Conservation (phyloP, 2,113 vertebrate species). For the Elgaria multicarinata region DNA sequence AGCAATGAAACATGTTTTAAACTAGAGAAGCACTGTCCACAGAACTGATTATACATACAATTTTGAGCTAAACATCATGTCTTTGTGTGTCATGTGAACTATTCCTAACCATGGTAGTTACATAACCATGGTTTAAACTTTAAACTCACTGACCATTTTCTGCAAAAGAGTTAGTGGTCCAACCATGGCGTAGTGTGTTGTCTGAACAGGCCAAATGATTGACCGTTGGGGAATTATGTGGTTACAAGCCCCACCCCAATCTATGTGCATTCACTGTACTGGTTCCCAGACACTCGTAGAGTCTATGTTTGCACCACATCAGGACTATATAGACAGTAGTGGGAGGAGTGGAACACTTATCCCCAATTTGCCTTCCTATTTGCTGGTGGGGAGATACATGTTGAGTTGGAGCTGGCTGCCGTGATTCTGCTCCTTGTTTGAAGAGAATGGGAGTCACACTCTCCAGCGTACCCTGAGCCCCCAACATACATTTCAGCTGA, state of each 20-base stretch:
- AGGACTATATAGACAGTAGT: neutral
- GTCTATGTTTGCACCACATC: neutral
- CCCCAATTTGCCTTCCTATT: neutral
- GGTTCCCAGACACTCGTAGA: neutral
- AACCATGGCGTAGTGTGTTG: too few species aligned
- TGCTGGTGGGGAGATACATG: neutral
- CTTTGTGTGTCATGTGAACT: too few species aligned
- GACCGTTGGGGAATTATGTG: neutral
- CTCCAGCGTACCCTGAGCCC: neutral
- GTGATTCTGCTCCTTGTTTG: neutral
- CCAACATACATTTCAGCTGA: too few species aligned
- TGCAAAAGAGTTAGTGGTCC: too few species aligned
- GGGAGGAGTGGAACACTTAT: too few species aligned
- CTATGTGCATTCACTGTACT: neutral
- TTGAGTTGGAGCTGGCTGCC: neutral
- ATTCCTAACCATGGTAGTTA: too few species aligned
- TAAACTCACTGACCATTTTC: too few species aligned
- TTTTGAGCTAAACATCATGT: too few species aligned
- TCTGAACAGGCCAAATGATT: neutral
- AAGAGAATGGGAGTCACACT: neutral
- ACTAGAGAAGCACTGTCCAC: too few species aligned
- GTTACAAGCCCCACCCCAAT: neutral
- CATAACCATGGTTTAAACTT: too few species aligned
- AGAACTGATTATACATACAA: too few species aligned
- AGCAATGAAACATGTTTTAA: too few species aligned